A percentile compares a stretch with the other conserved stretches of the same genome.
Evolutionary conservation across 2,888 invertebrate species (phyloP).

Genomic region (Callyntrura guangdongensis): DNA sequence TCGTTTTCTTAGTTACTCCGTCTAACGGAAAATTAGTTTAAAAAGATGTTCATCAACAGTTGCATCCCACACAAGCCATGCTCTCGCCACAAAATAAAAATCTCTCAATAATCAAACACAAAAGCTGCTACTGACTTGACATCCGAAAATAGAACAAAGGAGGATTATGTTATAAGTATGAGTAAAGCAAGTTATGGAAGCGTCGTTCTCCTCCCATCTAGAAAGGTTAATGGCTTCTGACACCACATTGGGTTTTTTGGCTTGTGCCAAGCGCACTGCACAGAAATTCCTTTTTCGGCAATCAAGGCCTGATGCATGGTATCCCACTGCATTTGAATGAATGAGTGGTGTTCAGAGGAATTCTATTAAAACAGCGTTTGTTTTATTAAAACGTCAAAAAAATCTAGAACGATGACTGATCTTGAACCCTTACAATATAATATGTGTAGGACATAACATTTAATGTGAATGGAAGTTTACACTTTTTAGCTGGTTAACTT

Average conservation of each 20-base stretch:
- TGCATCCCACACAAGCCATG: neutral
- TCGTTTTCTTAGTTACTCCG: too few species aligned
- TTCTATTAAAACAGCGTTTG: too few species aligned
- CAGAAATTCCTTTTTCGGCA: neutral
- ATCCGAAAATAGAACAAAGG: neutral
- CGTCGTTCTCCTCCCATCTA: too few species aligned
- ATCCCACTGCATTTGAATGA: too few species aligned
- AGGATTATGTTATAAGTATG: neutral
- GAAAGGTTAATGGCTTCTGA: conserved; percentile 46
- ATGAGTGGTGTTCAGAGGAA: too few species aligned
- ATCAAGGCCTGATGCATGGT: too few species aligned
- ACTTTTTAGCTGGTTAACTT: conserved; percentile 16
- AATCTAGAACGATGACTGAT: conserved; percentile 37
- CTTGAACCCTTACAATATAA: neutral
- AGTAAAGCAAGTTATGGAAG: neutral
- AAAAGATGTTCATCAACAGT: too few species aligned
- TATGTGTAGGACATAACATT: too few species aligned
- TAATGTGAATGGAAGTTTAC: neutral
- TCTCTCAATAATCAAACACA: neutral
- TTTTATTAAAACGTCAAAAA: conserved; percentile 12
- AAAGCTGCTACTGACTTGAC: conserved; percentile 48
- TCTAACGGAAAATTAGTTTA: too few species aligned
- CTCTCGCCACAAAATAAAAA: neutral
- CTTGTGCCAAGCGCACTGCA: conserved; percentile 29
- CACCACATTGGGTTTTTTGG: conserved; percentile 21